These are phyloP conservation scores for Cynopterus brachyotis DNA, from an alignment of 2,113 vertebrate species.

Conservation along the genomic window DNA sequence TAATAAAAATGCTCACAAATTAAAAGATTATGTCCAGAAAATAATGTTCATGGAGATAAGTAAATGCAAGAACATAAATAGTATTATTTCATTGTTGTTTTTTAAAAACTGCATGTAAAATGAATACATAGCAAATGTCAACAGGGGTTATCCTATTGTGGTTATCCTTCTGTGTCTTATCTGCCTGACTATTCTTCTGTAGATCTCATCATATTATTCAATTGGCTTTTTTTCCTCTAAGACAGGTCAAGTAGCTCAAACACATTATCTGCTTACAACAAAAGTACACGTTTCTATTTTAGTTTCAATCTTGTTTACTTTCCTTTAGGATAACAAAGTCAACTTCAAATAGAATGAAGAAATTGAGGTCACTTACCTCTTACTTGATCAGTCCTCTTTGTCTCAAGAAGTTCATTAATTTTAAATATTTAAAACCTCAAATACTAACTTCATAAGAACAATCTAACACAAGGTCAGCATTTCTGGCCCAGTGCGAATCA, in stretches of 20 bases:
- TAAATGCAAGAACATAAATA: not conserved
- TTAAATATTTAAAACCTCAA: constrained; percentile 51
- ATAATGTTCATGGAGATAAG: not conserved
- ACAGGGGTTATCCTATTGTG: not conserved
- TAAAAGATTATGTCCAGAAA: not conserved
- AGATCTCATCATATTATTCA: not conserved
- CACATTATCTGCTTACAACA: not conserved
- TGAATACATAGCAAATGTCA: not conserved
- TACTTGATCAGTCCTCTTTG: not conserved
- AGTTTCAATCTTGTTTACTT: not conserved
- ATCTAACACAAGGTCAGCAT: not conserved
- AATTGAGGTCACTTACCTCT: not conserved
- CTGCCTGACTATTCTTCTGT: not conserved
- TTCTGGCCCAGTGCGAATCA: not conserved
- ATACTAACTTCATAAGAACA: not conserved
- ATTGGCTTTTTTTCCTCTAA: not conserved
- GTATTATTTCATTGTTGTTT: not conserved
- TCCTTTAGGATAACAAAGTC: constrained; percentile 18
- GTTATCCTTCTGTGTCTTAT: not conserved
- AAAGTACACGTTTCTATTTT: not conserved
- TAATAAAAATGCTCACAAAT: not conserved
- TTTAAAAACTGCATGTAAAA: not conserved
- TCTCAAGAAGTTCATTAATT: not conserved
- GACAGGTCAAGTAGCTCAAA: not conserved
- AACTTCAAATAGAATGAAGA: not conserved